Evolutionary conservation across 2,888 invertebrate genomes (phyloP).

Genomic region (Athrips mouffetella): DNA sequence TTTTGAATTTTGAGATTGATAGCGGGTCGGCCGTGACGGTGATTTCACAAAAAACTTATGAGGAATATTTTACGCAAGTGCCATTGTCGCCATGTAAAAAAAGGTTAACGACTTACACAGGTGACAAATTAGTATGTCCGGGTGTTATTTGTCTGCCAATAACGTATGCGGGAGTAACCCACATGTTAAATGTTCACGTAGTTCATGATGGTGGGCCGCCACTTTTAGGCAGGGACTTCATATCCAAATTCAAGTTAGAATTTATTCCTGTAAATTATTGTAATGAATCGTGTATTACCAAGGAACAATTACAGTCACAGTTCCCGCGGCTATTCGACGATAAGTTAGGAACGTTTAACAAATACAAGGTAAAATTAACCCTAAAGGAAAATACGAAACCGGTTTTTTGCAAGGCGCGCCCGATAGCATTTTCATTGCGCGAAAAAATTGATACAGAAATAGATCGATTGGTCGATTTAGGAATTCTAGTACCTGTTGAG

Average conservation of each 20-base stretch:
- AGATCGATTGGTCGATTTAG: not conserved
- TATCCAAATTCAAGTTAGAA: conserved; percentile 1
- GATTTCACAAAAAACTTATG: conserved; percentile 1
- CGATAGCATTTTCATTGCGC: not conserved
- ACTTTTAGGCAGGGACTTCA: conserved; percentile 9
- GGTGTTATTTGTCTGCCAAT: not conserved
- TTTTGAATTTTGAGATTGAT: conserved; percentile 18
- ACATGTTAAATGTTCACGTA: not conserved
- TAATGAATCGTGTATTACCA: not conserved
- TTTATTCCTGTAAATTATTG: not conserved
- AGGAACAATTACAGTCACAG: not conserved
- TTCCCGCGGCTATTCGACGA: not conserved
- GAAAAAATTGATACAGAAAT: not conserved
- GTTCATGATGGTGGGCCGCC: conserved; percentile 11
- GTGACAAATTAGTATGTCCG: not conserved
- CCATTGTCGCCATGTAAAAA: not conserved
- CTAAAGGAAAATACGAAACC: not conserved
- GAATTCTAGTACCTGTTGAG: conserved; percentile 3
- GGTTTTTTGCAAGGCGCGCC: not conserved
- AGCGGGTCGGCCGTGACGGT: conserved; percentile 16
- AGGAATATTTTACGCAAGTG: not conserved
- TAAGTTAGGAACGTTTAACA: not conserved
- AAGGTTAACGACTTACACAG: not conserved
- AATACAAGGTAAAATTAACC: not conserved
- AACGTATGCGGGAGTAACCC: not conserved